Base-by-base conservation (phyloP, 2,113 vertebrate genomes). In the Malurus melanocephalus region DNA sequence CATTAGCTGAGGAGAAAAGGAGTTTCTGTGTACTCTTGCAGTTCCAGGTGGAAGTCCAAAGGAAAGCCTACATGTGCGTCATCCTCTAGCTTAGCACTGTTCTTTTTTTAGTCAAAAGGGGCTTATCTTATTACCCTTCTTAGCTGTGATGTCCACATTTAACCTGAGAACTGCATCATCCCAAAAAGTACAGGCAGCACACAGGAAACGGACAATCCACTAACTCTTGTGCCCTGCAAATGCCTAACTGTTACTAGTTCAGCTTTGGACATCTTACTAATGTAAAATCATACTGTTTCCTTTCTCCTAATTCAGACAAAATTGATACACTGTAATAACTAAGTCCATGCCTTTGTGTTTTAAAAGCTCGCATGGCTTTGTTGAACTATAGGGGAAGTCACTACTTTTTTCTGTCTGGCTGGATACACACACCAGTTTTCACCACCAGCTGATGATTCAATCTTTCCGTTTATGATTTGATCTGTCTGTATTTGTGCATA, bases 81-180 rank as follows among this genome's bases (percentile, higher is more conserved):
- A 87, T 59, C 59, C 86, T 75, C 57, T 75, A 73, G 92, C 91
- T 94, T 93, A 94, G 48, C n/a, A 45, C 48, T 46, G 69, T 27
- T 94, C 95, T 76, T 92, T 95, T 94, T 87, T 85, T 89, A 95
- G 89, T 51, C 78, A 84, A 56, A 88, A 92, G 51, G 87, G 87
- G 84, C 59, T 95, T 94, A 95, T 92, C 84, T 87, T 57, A 93
- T 94, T 93, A 92, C 87, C 55, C 84, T 81, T 85, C 94, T 95
- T 92, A 95, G 71, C 51, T 48, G 62, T 43, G 62, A 92, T 79
- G 74, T 57, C 89, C 33, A 82, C 26, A 20, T 3, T 69, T 23
- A 88, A 51, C 49, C 12, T 3, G 62, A 84, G 61, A 86, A 75
- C 46, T 61, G 8, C 66, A 85, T 24, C 93, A 81, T 57, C 42